A percentile compares a stretch with the other conserved stretches of the same genome.
phyloP scores from a whole-genome alignment of 2,888 invertebrate genomes.

The Girardia tigrina region DNA sequence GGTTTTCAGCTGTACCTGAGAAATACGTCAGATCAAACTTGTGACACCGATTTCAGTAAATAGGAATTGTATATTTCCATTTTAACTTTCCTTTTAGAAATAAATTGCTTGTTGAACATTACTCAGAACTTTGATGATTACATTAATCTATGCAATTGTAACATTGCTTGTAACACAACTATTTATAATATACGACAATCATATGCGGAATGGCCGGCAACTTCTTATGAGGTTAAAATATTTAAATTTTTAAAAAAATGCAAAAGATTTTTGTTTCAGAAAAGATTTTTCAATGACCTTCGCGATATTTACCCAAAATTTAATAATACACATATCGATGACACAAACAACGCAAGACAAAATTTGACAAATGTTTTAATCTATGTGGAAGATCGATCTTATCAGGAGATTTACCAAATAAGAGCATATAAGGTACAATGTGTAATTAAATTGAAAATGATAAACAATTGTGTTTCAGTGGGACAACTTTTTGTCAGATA shows the following conservation, averaged over 20 bases:
- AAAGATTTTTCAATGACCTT: conserved; percentile 29
- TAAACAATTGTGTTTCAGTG: conserved; percentile 27
- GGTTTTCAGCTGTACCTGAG: background rate
- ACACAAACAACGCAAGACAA: conserved; percentile 18
- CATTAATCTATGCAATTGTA: conserved; percentile 30
- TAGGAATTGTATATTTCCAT: too few relatives aligned
- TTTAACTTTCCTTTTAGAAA: too few relatives aligned
- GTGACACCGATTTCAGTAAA: background rate
- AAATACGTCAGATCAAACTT: background rate
- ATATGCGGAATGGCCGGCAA: conserved; percentile 37
- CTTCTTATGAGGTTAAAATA: conserved; percentile 33
- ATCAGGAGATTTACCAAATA: conserved; percentile 33
- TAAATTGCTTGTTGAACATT: background rate
- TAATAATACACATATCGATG: background rate
- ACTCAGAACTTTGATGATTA: background rate
- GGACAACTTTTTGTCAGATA: conserved; percentile 37
- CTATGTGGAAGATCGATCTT: conserved; percentile 37
- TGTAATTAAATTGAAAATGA: background rate
- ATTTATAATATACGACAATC: conserved; percentile 37
- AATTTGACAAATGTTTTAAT: conserved; percentile 36
- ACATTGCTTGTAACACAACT: conserved; percentile 36
- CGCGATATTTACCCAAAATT: conserved; percentile 30
- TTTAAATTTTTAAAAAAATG: background rate
- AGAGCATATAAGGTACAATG: conserved; percentile 36
- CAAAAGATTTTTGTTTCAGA: background rate